Evolutionary conservation across 2,797 vertebrate genomes (phyloP), one percentile per base, ranked within the genome.

Genomic region (Tragopan temminckii): DNA sequence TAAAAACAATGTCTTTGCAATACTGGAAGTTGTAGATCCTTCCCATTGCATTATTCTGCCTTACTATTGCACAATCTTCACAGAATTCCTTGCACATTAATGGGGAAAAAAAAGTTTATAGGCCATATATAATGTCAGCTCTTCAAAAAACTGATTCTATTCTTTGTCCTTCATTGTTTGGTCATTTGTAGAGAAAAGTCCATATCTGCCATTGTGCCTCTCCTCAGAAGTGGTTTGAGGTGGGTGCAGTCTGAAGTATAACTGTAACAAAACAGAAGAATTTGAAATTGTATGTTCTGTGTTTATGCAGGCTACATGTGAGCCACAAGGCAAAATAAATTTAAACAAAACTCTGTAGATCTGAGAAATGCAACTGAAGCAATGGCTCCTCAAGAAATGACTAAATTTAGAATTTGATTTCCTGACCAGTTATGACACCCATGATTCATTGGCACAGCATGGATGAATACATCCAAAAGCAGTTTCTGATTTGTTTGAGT

Each of bases 171-270:
- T 80, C 53, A 15, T 50, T 89, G 79, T 74, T 62, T 80, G 77
- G n/a, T 88, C 82, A 87, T 97, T 86, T 89, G 52, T 61, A 96
- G 83, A 83, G 78, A 91, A 92, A 95, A 89, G 89, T 94, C 25
- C 9, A 29, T 29, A 25, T 52, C 50, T 29, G 50, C 96, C 67
- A 85, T 85, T 88, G 68, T 93, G 88, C 91, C 85, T 93, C 93
- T 50, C 90, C 80, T 97, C 83, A 95, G 95, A 97, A 97, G 95
- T 93, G 92, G 93, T 94, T 95, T 95, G 91, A 95, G 78, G 71
- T 90, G 82, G 76, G 95, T 94, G 84, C 88, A 95, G 79, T 69
- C 88, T 90, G 95, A 96, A 96, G 89, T 78, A 91, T 76, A 96
- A 97, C 86, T 91, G 66, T 95, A 96, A 45, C 27, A 91, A 95